phyloP scores from a whole-genome alignment of 2,797 vertebrate genomes.

The Pangasius macronema region DNA sequence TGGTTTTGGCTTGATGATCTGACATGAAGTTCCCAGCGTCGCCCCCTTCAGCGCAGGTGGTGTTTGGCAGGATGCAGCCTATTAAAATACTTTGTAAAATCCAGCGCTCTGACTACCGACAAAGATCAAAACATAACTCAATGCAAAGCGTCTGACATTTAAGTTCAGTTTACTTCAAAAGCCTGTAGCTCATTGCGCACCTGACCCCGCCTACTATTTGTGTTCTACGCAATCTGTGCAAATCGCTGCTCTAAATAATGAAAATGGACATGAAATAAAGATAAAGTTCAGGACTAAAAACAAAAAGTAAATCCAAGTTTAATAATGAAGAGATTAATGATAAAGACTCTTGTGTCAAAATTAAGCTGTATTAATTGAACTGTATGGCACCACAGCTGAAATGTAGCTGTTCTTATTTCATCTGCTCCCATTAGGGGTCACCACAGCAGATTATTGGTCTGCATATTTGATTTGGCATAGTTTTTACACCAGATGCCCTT shows the following conservation, averaged over 20 bases:
- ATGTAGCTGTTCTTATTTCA: too few relatives aligned
- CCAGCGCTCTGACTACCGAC: slow-evolving; percentile 59
- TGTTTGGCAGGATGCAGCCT: slow-evolving; percentile 53
- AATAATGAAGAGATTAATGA: background rate
- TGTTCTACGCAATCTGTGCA: too few relatives aligned
- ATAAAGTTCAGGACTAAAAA: background rate
- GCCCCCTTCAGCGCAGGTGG: slow-evolving; percentile 65
- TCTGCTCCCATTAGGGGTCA: too few relatives aligned
- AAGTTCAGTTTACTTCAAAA: background rate
- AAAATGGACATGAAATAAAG: background rate
- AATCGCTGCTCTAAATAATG: background rate
- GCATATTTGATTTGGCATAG: too few relatives aligned
- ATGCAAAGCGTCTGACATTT: too few relatives aligned
- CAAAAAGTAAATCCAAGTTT: background rate
- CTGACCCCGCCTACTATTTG: background rate
- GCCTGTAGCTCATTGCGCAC: background rate
- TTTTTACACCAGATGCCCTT: too few relatives aligned
- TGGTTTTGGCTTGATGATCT: slow-evolving; percentile 51
- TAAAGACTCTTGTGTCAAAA: background rate
- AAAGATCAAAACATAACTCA: slow-evolving; percentile 62
- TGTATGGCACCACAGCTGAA: background rate
- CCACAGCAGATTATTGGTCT: too few relatives aligned
- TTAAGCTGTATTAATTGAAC: too few relatives aligned
- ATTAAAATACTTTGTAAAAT: slow-evolving; percentile 64
- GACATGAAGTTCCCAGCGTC: slow-evolving; percentile 59